Conservation (phyloP, 2,797 vertebrate species). For the Rhinogobio ventralis region DNA sequence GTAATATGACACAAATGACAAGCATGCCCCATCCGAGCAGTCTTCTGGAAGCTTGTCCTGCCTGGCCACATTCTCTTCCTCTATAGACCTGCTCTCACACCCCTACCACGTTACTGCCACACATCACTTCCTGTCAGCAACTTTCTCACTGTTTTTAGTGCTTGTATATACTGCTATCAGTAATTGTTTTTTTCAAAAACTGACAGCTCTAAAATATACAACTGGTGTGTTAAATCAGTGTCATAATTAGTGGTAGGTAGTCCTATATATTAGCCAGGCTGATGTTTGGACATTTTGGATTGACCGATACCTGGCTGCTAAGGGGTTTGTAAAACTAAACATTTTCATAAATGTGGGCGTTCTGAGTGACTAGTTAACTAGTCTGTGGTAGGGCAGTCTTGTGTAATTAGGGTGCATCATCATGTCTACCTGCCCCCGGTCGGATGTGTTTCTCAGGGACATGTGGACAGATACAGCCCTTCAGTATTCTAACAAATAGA, state of each 20-base stretch:
- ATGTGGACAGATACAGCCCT: not conserved
- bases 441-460: not conserved
- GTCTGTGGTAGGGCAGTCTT: conserved; percentile 1
- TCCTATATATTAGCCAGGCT: not conserved
- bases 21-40: not conserved
- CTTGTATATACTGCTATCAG: not conserved
- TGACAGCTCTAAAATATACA: not conserved
- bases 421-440: not conserved
- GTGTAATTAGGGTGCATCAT: not conserved
- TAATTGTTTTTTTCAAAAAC: not conserved
- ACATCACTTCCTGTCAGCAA: conserved; percentile 37
- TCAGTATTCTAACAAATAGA: not conserved
- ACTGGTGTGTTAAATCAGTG: not conserved
- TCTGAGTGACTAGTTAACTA: not conserved
- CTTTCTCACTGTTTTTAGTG: not conserved
- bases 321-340: not conserved
- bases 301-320: accelerated
- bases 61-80: conserved; percentile 30
- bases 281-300: not conserved
- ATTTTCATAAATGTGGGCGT: not conserved
- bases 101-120: conserved; percentile 11
- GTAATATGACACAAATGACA: conserved; percentile 10
- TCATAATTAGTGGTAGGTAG: not conserved
- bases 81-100: conserved; percentile 32
- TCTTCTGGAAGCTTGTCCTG: conserved; percentile 30